phyloP scores from a whole-genome alignment of 2,888 invertebrate species.

The Caenorhabditis doughertyi region DNA sequence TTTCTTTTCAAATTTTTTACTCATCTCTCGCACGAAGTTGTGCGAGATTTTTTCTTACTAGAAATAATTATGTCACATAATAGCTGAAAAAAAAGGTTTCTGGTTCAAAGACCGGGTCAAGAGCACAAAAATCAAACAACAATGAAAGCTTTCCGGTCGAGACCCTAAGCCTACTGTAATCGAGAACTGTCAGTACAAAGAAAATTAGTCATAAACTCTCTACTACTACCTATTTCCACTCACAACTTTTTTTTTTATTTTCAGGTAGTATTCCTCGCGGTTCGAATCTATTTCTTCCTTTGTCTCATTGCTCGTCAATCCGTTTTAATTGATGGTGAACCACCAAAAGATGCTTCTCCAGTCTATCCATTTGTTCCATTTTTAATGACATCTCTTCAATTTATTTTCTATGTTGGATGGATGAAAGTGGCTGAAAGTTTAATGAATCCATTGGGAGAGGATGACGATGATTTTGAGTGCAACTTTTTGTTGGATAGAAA shows the following conservation, averaged over 20 bases:
- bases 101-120: too few relatives aligned
- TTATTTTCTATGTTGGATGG: conserved; percentile 80
- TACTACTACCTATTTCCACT: background rate
- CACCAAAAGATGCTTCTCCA: conserved; percentile 65
- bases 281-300: conserved; percentile 79
- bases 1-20: too few relatives aligned
- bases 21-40: too few relatives aligned
- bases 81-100: too few relatives aligned
- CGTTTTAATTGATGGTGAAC: conserved; percentile 73
- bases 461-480: conserved; percentile 79
- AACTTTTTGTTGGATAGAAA: conserved; percentile 74
- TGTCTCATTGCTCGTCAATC: conserved; percentile 79
- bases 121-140: too few relatives aligned
- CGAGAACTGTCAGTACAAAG: too few relatives aligned
- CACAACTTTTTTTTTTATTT: too few relatives aligned
- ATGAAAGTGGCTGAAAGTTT: conserved; percentile 80
- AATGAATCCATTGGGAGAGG: conserved; percentile 80
- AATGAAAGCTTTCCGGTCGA: too few relatives aligned
- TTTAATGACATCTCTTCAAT: conserved; percentile 78
- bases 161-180: too few relatives aligned
- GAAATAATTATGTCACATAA: too few relatives aligned
- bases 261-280: conserved; percentile 79
- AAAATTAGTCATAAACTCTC: too few relatives aligned
- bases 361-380: conserved; percentile 76
- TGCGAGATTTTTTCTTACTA: too few relatives aligned